Percentiles rank a stretch among this genome's conserved stretches.
Evolutionary conservation across 2,113 vertebrate genomes (phyloP).

Genomic region (Astur gentilis): DNA sequence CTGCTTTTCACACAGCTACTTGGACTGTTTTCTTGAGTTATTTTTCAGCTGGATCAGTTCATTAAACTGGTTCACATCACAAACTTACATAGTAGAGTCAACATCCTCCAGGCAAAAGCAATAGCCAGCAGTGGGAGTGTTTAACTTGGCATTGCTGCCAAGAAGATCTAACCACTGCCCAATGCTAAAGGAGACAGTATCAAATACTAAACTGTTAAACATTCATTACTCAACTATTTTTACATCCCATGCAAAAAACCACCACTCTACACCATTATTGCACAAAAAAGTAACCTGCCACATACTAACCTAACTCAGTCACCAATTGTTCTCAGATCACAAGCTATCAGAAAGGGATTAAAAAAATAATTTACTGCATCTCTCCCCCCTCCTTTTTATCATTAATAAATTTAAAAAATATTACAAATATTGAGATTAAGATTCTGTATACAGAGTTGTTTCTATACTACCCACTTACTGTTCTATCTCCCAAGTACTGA

Average conservation of each 20-base stretch:
- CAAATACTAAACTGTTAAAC: not conserved
- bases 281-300: not conserved
- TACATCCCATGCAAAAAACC: not conserved
- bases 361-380: not conserved
- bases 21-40: not conserved
- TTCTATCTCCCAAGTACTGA: not conserved
- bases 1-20: not conserved
- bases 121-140: not conserved
- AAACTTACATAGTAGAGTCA: not conserved
- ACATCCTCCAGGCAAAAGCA: not conserved
- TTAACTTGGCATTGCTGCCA: not conserved
- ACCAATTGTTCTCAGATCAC: not conserved
- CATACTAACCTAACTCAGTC: not conserved
- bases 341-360: not conserved
- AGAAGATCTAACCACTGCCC: not conserved
- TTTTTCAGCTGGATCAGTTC: not conserved
- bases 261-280: not conserved
- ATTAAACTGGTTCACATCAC: not conserved
- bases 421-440: not conserved
- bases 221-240: constrained; percentile 5
- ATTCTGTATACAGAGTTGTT: not conserved
- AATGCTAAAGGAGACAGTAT: not conserved
- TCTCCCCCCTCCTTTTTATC: not conserved
- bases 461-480: not conserved
- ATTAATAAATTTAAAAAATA: not conserved